Conservation (phyloP, 37 sponge, comb jelly and placozoan species). For the Geodia barretti region DNA sequence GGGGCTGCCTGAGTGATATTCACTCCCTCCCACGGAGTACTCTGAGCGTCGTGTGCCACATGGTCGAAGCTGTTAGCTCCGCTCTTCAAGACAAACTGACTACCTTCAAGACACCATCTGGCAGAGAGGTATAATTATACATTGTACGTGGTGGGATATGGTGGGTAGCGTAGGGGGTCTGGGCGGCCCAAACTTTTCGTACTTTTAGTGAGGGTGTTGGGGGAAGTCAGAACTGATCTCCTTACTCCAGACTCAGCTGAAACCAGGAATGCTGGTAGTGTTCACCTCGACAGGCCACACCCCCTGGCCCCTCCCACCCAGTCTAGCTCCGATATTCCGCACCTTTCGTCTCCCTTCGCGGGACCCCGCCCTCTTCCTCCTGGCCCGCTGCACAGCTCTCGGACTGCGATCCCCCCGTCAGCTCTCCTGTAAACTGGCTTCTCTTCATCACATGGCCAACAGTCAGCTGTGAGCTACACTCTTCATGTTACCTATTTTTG, state of each 20-base stretch:
- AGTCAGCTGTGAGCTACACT: constrained; percentile 76
- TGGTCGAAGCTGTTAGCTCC: constrained; percentile 49
- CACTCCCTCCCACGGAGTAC: constrained; percentile 23
- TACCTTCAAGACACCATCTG: constrained; percentile 22
- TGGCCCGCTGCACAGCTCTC: constrained; percentile 46
- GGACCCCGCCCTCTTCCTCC: constrained; percentile 43
- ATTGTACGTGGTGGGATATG: too few species aligned
- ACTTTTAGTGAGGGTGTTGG: not conserved
- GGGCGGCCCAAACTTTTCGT: not conserved
- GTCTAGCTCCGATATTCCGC: constrained; percentile 57
- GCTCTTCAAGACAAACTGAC: constrained; percentile 42
- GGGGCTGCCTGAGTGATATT: constrained; percentile 76
- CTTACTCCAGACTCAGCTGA: constrained; percentile 20
- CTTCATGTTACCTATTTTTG: not conserved
- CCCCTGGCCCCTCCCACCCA: constrained; percentile 59
- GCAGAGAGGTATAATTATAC: constrained; percentile 56
- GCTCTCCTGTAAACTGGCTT: constrained; percentile 66
- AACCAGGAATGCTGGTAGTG: constrained; percentile 31
- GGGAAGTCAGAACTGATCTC: not conserved
- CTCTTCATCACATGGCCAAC: constrained; percentile 52
- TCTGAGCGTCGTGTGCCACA: constrained; percentile 64
- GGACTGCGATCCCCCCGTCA: constrained; percentile 61
- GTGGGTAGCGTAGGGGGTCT: too few species aligned
- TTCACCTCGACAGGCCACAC: constrained; percentile 13
- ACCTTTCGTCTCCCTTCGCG: constrained; percentile 72